A percentile compares a stretch with the other conserved stretches of the same genome.
Conservation (phyloP, 2,888 invertebrate genomes). For the Galerucella nymphaeae region DNA sequence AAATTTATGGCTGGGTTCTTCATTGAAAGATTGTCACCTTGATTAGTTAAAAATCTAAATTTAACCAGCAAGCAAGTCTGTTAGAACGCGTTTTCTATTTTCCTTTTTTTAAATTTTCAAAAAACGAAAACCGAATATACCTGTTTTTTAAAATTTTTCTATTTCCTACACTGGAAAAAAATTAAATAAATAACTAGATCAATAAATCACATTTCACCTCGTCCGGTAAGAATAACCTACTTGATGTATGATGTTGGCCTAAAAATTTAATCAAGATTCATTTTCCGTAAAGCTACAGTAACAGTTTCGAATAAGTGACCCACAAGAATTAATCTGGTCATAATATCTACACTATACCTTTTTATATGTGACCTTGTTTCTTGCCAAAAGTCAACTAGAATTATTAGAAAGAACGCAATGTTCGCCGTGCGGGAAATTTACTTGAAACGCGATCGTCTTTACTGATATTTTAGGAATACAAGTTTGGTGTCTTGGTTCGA, state of each 20-base stretch:
- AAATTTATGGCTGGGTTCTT: too few relatives aligned
- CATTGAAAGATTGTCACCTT: too few relatives aligned
- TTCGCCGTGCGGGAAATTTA: slow-evolving; percentile 6
- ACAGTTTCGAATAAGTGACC: slow-evolving; percentile 28
- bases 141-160: too few relatives aligned
- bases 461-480: not conserved
- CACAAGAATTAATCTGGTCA: slow-evolving; percentile 26
- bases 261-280: slow-evolving; percentile 39
- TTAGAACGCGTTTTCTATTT: too few relatives aligned
- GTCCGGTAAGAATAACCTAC: slow-evolving; percentile 23
- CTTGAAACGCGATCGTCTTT: not conserved
- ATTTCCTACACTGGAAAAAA: too few relatives aligned
- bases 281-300: slow-evolving; percentile 21
- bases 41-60: too few relatives aligned
- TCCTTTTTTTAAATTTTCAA: too few relatives aligned
- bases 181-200: too few relatives aligned
- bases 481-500: not conserved
- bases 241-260: slow-evolving; percentile 35
- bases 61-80: too few relatives aligned
- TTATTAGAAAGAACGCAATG: slow-evolving; percentile 15
- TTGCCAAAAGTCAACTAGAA: slow-evolving; percentile 28
- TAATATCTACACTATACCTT: slow-evolving; percentile 24
- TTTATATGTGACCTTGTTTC: slow-evolving; percentile 30
- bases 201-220: slow-evolving; percentile 18
- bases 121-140: too few relatives aligned